These are phyloP conservation scores for Hydrocynus forskahlii DNA, from an alignment of 2,797 vertebrate genomes.

Conservation along the genomic window DNA sequence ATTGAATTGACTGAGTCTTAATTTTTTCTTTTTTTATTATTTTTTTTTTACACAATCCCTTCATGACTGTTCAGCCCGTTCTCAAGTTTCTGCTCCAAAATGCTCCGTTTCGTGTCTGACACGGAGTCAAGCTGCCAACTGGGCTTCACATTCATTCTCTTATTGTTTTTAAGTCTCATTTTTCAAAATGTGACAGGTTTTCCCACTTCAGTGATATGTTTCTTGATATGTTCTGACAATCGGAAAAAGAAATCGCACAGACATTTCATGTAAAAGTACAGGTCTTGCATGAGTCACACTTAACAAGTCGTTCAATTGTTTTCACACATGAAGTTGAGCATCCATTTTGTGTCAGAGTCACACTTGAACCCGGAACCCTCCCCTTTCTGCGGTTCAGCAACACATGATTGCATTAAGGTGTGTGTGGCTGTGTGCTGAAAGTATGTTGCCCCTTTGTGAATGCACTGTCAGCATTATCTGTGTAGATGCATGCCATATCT, in stretches of 20 bases:
- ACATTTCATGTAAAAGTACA: slow-evolving; percentile 13
- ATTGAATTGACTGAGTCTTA: slow-evolving; percentile 14
- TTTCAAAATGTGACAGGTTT: slow-evolving; percentile 10
- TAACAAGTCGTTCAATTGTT: background rate
- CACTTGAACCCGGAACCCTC: background rate
- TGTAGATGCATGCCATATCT: background rate
- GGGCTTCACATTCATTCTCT: slow-evolving; percentile 18
- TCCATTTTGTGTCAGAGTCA: background rate
- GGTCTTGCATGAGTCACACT: background rate
- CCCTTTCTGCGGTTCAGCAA: background rate
- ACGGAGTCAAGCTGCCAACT: slow-evolving; percentile 15
- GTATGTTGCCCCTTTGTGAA: background rate
- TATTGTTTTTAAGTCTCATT: slow-evolving; percentile 15
- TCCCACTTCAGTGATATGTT: slow-evolving; percentile 22
- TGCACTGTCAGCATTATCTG: no score
- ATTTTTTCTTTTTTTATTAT: background rate
- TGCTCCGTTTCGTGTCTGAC: background rate
- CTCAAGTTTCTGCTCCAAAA: slow-evolving; percentile 1
- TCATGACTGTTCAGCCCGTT: slow-evolving; percentile 5
- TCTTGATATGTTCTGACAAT: slow-evolving; percentile 27
- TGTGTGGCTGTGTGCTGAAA: background rate
- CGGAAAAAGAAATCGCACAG: background rate
- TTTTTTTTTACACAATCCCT: background rate
- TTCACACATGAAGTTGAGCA: no score
- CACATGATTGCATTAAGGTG: background rate